phyloP scores from a whole-genome alignment of 1,140 invertebrate species.

The Ganaspis sp. region DNA sequence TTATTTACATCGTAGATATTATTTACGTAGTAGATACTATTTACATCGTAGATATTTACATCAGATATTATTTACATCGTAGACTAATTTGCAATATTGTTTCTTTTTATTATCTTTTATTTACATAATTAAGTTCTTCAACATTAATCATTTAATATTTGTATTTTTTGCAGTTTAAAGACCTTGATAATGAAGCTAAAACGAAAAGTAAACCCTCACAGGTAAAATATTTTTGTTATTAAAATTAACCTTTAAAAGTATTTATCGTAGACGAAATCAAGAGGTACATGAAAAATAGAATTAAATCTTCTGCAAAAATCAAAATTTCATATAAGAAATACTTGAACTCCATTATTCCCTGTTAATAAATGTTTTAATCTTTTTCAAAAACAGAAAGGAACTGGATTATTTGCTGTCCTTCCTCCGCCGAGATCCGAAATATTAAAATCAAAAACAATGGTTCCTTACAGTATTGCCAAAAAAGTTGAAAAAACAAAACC shows the following conservation, averaged over 20 bases:
- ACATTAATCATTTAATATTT: too few relatives aligned
- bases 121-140: too few relatives aligned
- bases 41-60: too few relatives aligned
- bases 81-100: too few relatives aligned
- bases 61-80: conserved; percentile 2
- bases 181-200: conserved; percentile 64
- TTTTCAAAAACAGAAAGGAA: conserved; percentile 58
- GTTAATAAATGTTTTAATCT: too few relatives aligned
- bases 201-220: conserved; percentile 53
- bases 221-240: conserved; percentile 57
- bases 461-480: conserved; percentile 69
- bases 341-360: too few relatives aligned
- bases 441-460: conserved; percentile 56
- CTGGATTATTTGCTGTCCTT: conserved; percentile 70
- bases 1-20: not conserved
- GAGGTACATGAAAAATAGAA: too few relatives aligned
- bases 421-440: conserved; percentile 68
- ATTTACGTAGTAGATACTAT: not conserved
- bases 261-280: too few relatives aligned
- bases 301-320: too few relatives aligned
- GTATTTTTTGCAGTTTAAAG: conserved; percentile 69
- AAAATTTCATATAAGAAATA: too few relatives aligned
- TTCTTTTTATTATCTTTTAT: not conserved
- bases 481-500: conserved; percentile 25
- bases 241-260: conserved; percentile 29